A percentile compares a stretch with the other conserved stretches of the same genome.
Evolutionary conservation across 2,888 invertebrate genomes (phyloP).

Genomic region (Archips crataeganus): DNA sequence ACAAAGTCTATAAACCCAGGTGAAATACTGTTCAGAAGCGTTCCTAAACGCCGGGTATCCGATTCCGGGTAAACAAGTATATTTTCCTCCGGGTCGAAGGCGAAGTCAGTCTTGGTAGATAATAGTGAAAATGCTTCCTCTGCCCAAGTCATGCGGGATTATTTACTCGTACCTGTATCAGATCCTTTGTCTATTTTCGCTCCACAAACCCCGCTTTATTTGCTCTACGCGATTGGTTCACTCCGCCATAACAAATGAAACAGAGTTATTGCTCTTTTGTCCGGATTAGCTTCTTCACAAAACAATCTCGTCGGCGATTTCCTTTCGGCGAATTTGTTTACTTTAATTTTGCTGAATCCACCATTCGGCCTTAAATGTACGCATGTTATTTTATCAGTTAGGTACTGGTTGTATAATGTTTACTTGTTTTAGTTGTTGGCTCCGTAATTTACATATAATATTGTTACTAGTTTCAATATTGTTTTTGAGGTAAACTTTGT

Average conservation of each 20-base stretch:
- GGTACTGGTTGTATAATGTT: constrained; percentile 10
- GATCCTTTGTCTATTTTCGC: constrained; percentile 83
- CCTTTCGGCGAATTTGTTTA: constrained; percentile 47
- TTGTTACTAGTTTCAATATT: constrained; percentile 1
- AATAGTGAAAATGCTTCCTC: constrained; percentile 70
- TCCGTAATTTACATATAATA: constrained; percentile 6
- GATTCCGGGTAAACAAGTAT: constrained; percentile 56
- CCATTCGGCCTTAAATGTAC: constrained; percentile 39
- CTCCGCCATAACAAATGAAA: constrained; percentile 77
- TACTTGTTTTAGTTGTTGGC: constrained; percentile 10
- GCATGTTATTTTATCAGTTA: constrained; percentile 26
- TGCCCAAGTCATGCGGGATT: constrained; percentile 70
- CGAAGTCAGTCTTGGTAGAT: constrained; percentile 61
- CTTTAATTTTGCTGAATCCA: constrained; percentile 51
- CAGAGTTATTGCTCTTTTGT: constrained; percentile 75
- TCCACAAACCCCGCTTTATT: constrained; percentile 79
- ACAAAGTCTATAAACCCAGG: constrained; percentile 18
- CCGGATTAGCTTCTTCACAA: constrained; percentile 70
- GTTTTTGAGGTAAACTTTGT: constrained; percentile 10
- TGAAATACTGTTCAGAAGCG: constrained; percentile 29
- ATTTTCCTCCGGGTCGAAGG: constrained; percentile 57
- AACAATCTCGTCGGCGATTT: constrained; percentile 55
- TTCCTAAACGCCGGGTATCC: constrained; percentile 41
- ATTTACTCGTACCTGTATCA: constrained; percentile 72
- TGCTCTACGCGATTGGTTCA: constrained; percentile 78